phyloP scores from a whole-genome alignment of 2,113 vertebrate genomes.

The Casuarius casuarius region DNA sequence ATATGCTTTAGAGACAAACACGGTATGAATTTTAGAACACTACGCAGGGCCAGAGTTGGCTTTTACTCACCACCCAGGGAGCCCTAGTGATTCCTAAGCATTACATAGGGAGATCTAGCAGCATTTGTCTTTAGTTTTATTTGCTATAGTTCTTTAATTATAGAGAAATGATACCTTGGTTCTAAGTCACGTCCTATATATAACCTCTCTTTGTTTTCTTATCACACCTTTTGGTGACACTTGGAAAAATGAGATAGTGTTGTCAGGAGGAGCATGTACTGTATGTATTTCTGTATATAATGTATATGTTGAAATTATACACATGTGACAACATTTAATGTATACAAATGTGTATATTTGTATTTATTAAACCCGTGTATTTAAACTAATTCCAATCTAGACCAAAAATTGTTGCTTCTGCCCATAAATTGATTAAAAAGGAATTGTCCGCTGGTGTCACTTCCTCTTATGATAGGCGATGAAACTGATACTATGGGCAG shows the following conservation, averaged over 20 bases:
- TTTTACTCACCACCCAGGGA: constrained; percentile 14
- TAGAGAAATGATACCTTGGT: background rate
- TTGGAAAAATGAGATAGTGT: constrained; percentile 60
- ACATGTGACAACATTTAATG: constrained; percentile 71
- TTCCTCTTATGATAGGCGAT: constrained; percentile 8
- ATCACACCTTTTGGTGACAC: constrained; percentile 53
- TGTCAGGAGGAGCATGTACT: constrained; percentile 71
- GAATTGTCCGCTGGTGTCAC: constrained; percentile 9
- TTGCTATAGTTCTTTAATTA: background rate
- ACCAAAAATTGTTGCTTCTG: constrained; percentile 67
- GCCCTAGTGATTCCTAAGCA: background rate
- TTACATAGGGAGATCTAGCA: constrained; percentile 13
- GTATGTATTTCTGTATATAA: constrained; percentile 77
- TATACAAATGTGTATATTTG: constrained; percentile 78
- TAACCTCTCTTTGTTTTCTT: constrained; percentile 2
- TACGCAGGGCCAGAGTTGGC: background rate
- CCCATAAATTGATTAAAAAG: constrained; percentile 54
- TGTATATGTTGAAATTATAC: constrained; percentile 76
- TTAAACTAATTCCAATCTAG: constrained; percentile 65
- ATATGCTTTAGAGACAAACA: background rate
- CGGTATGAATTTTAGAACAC: background rate
- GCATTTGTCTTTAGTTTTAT: constrained; percentile 3
- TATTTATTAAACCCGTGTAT: constrained; percentile 76
- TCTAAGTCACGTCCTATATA: constrained; percentile 19
- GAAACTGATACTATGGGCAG: constrained; percentile 35